Conservation (phyloP, 2,113 vertebrate genomes). For the Phalacrocorax aristotelis region DNA sequence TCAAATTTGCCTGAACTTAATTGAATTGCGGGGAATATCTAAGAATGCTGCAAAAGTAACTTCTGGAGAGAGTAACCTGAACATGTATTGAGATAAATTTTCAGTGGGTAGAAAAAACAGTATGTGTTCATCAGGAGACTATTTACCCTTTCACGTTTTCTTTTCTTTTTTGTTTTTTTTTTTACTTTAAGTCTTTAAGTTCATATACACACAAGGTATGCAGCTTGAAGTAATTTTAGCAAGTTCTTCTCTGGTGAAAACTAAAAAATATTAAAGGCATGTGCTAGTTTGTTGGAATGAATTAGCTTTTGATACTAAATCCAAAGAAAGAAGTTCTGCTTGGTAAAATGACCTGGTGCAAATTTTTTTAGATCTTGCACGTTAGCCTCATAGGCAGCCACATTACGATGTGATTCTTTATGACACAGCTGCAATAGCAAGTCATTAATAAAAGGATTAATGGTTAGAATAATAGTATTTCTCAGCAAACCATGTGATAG, state of each 20-base stretch:
- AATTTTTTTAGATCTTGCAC: slow-evolving; percentile 14
- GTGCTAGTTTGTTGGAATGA: slow-evolving; percentile 16
- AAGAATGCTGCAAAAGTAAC: neutral
- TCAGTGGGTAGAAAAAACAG: neutral
- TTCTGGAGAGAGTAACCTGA: neutral
- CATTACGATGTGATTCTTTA: neutral
- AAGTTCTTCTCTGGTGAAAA: slow-evolving; percentile 9
- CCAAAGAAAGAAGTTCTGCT: neutral
- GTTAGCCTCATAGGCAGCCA: neutral
- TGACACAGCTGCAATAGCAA: neutral
- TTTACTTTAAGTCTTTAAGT: neutral
- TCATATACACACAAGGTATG: neutral
- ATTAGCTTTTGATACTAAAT: slow-evolving; percentile 2
- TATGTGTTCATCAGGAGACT: neutral
- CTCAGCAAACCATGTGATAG: neutral
- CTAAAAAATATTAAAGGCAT: neutral
- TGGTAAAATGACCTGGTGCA: neutral
- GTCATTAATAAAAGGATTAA: neutral
- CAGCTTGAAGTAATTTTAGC: slow-evolving; percentile 40
- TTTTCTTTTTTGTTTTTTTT: neutral
- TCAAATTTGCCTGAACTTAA: neutral
- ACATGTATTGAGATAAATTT: neutral
- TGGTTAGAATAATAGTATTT: neutral
- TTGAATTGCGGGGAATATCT: neutral
- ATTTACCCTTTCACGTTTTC: neutral